Percentiles rank a stretch among this genome's conserved stretches.
Evolutionary conservation across 1,140 invertebrate genomes (phyloP).

Genomic region (Sesamia nonagrioides): DNA sequence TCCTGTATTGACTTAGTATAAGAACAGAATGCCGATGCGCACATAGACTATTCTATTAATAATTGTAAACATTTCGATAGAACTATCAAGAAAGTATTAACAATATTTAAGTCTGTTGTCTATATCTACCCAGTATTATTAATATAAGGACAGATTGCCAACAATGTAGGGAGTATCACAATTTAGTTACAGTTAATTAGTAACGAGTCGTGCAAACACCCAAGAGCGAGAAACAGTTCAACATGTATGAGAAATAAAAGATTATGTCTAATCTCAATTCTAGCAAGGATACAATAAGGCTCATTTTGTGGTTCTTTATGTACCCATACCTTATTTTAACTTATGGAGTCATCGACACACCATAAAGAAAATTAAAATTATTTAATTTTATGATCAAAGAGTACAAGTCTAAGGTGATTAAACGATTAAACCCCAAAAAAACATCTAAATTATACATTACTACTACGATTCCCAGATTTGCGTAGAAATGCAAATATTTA

Average conservation of each 20-base stretch:
- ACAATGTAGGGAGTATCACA: conserved; percentile 36
- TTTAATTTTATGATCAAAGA: neutral
- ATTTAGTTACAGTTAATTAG: conserved; percentile 28
- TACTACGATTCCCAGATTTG: conserved; percentile 12
- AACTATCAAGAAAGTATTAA: conserved; percentile 42
- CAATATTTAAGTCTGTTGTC: conserved; percentile 36
- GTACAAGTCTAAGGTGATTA: neutral
- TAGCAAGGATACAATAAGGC: conserved; percentile 9
- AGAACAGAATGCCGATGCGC: conserved; percentile 16
- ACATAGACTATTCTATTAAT: conserved; percentile 31
- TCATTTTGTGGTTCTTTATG: neutral
- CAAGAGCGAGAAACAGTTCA: neutral
- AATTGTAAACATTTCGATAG: conserved; percentile 42
- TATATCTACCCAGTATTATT: conserved; percentile 13
- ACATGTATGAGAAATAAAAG: neutral
- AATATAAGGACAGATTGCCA: conserved; percentile 31
- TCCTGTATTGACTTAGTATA: conserved; percentile 42
- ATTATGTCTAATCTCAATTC: neutral
- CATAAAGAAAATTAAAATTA: neutral
- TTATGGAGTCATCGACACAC: neutral
- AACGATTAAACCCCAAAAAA: neutral
- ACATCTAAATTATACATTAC: conserved; percentile 7
- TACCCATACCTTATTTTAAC: neutral
- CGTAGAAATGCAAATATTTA: conserved; percentile 2
- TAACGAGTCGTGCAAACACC: neutral